Conservation (phyloP, 2,797 vertebrate genomes). For the Eremophila alpestris region DNA sequence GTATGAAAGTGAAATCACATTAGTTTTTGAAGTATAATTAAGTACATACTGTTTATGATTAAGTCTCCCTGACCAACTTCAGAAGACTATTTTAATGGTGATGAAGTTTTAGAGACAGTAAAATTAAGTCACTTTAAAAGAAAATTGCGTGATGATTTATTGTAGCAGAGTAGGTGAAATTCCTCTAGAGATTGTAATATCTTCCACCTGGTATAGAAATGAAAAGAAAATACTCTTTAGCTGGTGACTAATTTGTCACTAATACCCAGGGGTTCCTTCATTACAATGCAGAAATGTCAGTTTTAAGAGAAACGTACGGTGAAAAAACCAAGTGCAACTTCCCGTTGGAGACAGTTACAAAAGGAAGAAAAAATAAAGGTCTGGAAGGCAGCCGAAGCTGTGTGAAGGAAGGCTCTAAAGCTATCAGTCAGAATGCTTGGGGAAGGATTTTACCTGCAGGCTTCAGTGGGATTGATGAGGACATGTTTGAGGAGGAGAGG, state of each 20-base stretch:
- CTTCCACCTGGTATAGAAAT: slow-evolving; percentile 63
- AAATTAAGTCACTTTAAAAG: slow-evolving; percentile 61
- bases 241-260: slow-evolving; percentile 64
- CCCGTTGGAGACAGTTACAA: slow-evolving; percentile 4
- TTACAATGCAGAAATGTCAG: slow-evolving; percentile 54
- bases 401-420: slow-evolving; percentile 12
- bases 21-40: not conserved
- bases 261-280: slow-evolving; percentile 52
- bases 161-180: slow-evolving; percentile 7
- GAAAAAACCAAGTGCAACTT: not conserved
- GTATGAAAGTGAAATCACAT: not conserved
- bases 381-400: not conserved
- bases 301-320: slow-evolving; percentile 21
- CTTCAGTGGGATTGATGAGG: slow-evolving; percentile 18
- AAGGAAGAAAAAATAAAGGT: slow-evolving; percentile 7
- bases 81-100: not conserved
- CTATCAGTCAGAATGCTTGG: slow-evolving; percentile 1
- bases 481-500: not conserved
- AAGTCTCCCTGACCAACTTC: not conserved
- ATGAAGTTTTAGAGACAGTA: slow-evolving; percentile 57
- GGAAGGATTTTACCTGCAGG: slow-evolving; percentile 44
- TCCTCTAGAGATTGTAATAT: slow-evolving; percentile 51
- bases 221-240: slow-evolving; percentile 39
- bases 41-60: not conserved
- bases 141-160: slow-evolving; percentile 67